Conservation (phyloP, 1,140 invertebrate species). For the Andricus grossulariae region DNA sequence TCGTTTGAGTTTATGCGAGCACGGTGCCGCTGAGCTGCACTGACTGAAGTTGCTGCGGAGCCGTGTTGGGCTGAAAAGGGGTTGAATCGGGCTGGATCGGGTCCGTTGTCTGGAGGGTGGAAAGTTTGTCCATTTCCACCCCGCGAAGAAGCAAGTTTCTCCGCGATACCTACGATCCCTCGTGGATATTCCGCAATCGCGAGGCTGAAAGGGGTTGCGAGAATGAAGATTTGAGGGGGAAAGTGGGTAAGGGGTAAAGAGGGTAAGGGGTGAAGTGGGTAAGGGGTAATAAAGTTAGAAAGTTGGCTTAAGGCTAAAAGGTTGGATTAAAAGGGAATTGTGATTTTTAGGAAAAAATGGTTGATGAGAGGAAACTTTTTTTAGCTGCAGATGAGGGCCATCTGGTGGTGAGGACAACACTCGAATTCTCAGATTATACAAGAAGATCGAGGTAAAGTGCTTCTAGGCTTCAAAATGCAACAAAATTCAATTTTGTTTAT, state of each 20-base stretch:
- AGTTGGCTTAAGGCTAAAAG: constrained; percentile 14
- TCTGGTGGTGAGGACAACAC: no score
- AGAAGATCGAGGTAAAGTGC: no score
- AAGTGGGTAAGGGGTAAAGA: neutral
- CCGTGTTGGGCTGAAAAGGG: constrained; percentile 29
- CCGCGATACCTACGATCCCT: constrained; percentile 56
- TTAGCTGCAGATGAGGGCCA: no score
- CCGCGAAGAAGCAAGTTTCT: constrained; percentile 59
- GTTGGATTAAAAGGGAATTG: neutral
- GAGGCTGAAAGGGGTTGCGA: constrained; percentile 13
- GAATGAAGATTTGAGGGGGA: neutral
- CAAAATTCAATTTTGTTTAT: no score
- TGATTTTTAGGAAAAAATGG: neutral
- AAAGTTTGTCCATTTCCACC: constrained; percentile 73
- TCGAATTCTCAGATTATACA: no score
- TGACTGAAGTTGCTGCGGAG: constrained; percentile 50
- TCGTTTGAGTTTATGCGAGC: constrained; percentile 63
- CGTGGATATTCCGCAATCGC: constrained; percentile 43
- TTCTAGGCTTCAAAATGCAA: no score
- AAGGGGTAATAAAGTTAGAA: neutral
- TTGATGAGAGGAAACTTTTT: neutral
- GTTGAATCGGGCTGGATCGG: constrained; percentile 18
- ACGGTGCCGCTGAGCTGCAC: constrained; percentile 55
- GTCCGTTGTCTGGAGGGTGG: constrained; percentile 12
- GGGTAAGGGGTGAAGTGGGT: neutral